Base-by-base conservation (phyloP, 2,888 invertebrate species). In the Achlya flavicornis region DNA sequence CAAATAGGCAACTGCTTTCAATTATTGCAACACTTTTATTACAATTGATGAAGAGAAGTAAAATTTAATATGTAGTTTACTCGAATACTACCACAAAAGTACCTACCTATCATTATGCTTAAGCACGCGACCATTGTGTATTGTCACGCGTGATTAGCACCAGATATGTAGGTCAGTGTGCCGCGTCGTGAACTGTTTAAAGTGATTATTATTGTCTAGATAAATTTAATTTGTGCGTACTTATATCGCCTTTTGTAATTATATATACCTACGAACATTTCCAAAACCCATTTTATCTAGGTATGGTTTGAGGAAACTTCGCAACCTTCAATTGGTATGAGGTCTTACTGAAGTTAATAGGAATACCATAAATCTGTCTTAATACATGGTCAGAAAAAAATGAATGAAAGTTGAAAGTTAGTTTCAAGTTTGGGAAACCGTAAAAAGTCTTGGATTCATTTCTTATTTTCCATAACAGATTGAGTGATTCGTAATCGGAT, bases 101-200 rank as follows among this genome's bases (percentile, higher is more conserved):
- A n/a, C n/a, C n/a, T n/a, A n/a, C n/a, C n/a, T n/a, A 60, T 60
- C 58, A 72, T 68, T 66, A 77, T 82, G 77, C 79, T 80, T 78
- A 78, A 76, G 76, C 84, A 84, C 84, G 83, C 84, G 74, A 77
- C 70, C 76, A 73, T 80, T 81, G 79, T 79, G 73, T 80, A 80
- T 83, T 88, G 89, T 87, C 86, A 85, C 85, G 89, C 88, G 83
- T 86, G 87, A 90, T 89, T 86, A 85, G 77, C 79, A 71, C 67
- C 69, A 75, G 81, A 82, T 84, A 91, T 89, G 81, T 91, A 75
- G 90, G 91, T 87, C 84, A 91, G 73, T 85, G 74, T 87, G 88
- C 77, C 86, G 78, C 73, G 74, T 76, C 68, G 65, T 73, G 68
- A 75, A 35, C 38, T 58, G 58, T 19, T 60, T 60, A 60, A 43